phyloP scores from a whole-genome alignment of 2,113 vertebrate species.

The Ailurus styani region DNA sequence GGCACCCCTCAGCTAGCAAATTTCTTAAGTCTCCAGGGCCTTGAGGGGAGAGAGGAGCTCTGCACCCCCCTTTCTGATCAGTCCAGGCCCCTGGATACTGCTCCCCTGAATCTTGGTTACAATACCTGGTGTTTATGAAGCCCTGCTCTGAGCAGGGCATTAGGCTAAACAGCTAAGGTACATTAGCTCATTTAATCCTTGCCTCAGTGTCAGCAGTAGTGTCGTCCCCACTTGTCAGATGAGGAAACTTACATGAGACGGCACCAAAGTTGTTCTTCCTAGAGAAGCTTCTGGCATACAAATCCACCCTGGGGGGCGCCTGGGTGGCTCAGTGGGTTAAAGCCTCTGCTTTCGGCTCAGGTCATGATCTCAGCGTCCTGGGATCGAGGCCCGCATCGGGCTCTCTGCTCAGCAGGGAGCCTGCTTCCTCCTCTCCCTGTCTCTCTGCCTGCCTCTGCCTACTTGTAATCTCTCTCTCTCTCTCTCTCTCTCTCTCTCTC shows the following conservation, averaged over 20 bases:
- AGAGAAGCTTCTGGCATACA: not conserved
- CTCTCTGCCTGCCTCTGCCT: too few relatives aligned
- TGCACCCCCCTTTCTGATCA: not conserved
- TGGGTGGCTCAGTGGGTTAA: too few relatives aligned
- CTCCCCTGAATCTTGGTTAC: not conserved
- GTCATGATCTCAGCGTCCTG: too few relatives aligned
- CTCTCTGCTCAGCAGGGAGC: too few relatives aligned
- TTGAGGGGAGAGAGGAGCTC: not conserved
- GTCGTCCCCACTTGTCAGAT: conserved; percentile 22
- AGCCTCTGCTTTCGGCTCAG: too few relatives aligned
- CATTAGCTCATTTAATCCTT: not conserved
- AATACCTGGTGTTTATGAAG: not conserved
- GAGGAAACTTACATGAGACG: not conserved
- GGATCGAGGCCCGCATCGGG: too few relatives aligned
- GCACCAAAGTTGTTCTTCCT: not conserved
- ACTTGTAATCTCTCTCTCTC: too few relatives aligned
- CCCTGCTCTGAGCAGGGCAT: not conserved
- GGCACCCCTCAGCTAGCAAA: not conserved
- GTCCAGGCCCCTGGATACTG: not conserved
- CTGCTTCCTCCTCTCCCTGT: too few relatives aligned
- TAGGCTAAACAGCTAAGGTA: not conserved
- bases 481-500: too few relatives aligned
- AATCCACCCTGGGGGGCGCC: not conserved
- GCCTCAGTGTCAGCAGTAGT: not conserved
- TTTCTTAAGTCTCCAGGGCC: not conserved